Base-by-base conservation (phyloP, 2,797 vertebrate species). In the Protonibea diacanthus region DNA sequence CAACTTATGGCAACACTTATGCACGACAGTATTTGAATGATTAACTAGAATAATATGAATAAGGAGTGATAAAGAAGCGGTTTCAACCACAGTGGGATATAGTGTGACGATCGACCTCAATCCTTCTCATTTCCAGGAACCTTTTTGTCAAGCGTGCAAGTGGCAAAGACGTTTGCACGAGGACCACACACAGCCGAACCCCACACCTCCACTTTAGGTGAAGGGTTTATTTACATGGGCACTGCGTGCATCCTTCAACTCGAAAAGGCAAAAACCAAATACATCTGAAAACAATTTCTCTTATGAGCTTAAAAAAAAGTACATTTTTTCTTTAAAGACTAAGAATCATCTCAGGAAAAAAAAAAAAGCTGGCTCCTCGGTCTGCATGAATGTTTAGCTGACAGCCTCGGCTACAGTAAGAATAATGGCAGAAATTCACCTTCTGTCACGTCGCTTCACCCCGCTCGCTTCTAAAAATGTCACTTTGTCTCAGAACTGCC, bases 101-200 rank as follows among this genome's bases (percentile, higher is more conserved):
- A 72, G 64, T 20, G 15, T 48, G 56, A 47, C 5, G 3, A 79
- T 80, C 38, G 18, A 73, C 74, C 71, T 75, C 82, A 64, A 29
- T 59, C 52, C 51, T 25, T 44, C 18, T 71, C 12, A 11, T 63
- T 89, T 91, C 81, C 85, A 84, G 74, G 66, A 90, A 83, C 7
- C 15, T 73, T 80, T 67, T 51, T 47, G 65, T 69, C 14, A 23
- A 62, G 71, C 67, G 23, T 67, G 63, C 33, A 61, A 64, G 76
- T 58, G 59, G 70, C 18, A 21, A 55, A 44, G 80, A 83, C 7
- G 44, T 74, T 82, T 66, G 71, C 68, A 29, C 7, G 33, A 20
- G 78, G 92, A 92, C 92, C 92, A 89, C 93, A 92, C 91, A 91
- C 86, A 69, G 75, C 4, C 25, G 23, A 58, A 76, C 59, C 76